Conservation (phyloP, 2,888 invertebrate genomes). For the Emesis russula region DNA sequence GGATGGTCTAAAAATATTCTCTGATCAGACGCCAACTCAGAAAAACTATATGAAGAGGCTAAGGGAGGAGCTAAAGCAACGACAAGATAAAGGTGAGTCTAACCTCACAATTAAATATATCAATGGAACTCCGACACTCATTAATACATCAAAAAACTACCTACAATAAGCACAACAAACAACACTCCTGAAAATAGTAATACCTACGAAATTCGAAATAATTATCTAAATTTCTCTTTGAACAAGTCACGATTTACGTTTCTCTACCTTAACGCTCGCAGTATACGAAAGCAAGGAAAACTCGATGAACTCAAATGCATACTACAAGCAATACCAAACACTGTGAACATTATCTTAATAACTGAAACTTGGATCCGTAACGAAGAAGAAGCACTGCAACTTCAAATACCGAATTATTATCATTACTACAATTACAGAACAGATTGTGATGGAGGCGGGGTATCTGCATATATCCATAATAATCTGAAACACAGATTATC, state of each 20-base stretch:
- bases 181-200: neutral
- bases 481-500: slow-evolving; percentile 36
- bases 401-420: slow-evolving; percentile 33
- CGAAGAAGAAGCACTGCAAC: slow-evolving; percentile 19
- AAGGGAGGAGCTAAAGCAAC: too few species aligned
- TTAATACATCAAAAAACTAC: neutral
- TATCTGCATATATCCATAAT: slow-evolving; percentile 51
- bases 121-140: too few species aligned
- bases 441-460: slow-evolving; percentile 51
- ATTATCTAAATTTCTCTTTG: slow-evolving; percentile 6
- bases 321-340: neutral
- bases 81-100: too few species aligned
- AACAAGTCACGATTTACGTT: slow-evolving; percentile 34
- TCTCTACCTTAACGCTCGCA: slow-evolving; percentile 43
- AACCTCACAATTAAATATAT: too few species aligned
- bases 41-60: too few species aligned
- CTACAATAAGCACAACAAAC: neutral
- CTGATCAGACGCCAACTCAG: too few species aligned
- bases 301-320: too few species aligned
- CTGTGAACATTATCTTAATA: slow-evolving; percentile 32
- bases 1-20: too few species aligned
- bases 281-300: neutral
- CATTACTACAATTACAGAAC: slow-evolving; percentile 44
- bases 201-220: neutral
- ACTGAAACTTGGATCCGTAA: slow-evolving; percentile 48